Conservation (phyloP, 2,888 invertebrate genomes). For the Drosophila macrothrix region DNA sequence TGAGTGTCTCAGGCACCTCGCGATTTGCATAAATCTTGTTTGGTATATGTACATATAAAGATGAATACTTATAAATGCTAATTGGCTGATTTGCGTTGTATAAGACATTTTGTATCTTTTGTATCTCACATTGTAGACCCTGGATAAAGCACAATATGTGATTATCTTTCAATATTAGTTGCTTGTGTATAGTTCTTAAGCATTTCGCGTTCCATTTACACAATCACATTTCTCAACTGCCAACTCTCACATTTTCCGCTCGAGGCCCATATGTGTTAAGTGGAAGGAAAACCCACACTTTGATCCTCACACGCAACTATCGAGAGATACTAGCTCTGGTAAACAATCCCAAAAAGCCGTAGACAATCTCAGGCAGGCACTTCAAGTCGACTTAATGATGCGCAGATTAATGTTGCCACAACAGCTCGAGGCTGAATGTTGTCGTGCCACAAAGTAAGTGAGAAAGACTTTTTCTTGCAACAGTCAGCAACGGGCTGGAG, state of each 20-base stretch:
- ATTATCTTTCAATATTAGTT: not conserved
- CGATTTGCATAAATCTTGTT: not conserved
- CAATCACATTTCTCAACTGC: slow-evolving; percentile 22
- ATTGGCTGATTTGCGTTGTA: too few species aligned
- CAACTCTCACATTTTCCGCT: slow-evolving; percentile 22
- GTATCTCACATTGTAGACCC: not conserved
- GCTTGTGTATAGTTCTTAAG: not conserved
- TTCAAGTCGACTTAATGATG: slow-evolving; percentile 67
- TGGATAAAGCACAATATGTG: not conserved
- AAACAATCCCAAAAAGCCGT: slow-evolving; percentile 28
- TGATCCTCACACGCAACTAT: slow-evolving; percentile 53
- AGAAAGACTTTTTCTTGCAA: slow-evolving; percentile 47
- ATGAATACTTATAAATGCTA: too few species aligned
- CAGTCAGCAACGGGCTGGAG: slow-evolving; percentile 13
- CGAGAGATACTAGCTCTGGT: slow-evolving; percentile 25
- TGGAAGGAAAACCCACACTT: slow-evolving; percentile 53
- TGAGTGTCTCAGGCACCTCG: not conserved
- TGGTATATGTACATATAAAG: not conserved
- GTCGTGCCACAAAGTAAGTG: slow-evolving; percentile 50
- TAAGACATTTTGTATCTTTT: not conserved
- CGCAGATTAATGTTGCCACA: slow-evolving; percentile 72
- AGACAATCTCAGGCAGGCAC: slow-evolving; percentile 44
- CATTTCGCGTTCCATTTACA: slow-evolving; percentile 17
- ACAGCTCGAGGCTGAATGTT: slow-evolving; percentile 37
- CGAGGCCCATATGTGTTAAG: slow-evolving; percentile 13